Base-by-base conservation (phyloP, 2,113 vertebrate species). In the Limanda limanda region DNA sequence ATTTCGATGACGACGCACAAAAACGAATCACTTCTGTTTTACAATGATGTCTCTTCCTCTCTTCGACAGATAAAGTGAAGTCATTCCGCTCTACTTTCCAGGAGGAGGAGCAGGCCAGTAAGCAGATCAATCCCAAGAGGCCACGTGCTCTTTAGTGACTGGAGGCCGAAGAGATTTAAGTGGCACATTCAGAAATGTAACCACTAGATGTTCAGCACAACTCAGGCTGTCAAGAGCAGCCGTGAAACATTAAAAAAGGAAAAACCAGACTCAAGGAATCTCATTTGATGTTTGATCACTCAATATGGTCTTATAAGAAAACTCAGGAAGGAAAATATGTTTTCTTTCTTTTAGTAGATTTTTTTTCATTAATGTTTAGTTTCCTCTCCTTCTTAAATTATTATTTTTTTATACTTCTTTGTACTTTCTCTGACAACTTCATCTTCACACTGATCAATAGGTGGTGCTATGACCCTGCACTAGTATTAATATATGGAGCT, bases 61-160 rank as follows among this genome's bases (percentile, higher is more conserved):
- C 45, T 13, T 51, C 25, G 71, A 78, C 91, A 98, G 98, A 99
- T 92, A 99, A 99, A 96, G 98, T 99, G 94, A 99, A 98, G 89
- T 98, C 97, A 56, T 99, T 99, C 94, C 97, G 98, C 70, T 94
- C 96, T 82, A 91, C 97, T 35, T 95, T 99, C 8, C 97, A 98
- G 89, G 97, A 99, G 73, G 98, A 99, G 83, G 98, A 99, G 89
- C 97, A 99, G 86, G 98, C 98, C 92, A 99, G 98, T 95, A 97
- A 98, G 95, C 98, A 99, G 94, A 99, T 99, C 92, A 98, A 96
- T 85, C 97, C 96, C 58, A 99, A 98, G 91, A 96, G 96, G 94
- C 96, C 97, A 75, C 96, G 96, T 71, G 97, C 97, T 83, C 95
- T 99, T 94, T 99, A 96, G 95, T 84, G 52, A 60, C 77, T 11